Evolutionary conservation across 2,113 vertebrate species (phyloP).

Genomic region (Pachyramphus minor): DNA sequence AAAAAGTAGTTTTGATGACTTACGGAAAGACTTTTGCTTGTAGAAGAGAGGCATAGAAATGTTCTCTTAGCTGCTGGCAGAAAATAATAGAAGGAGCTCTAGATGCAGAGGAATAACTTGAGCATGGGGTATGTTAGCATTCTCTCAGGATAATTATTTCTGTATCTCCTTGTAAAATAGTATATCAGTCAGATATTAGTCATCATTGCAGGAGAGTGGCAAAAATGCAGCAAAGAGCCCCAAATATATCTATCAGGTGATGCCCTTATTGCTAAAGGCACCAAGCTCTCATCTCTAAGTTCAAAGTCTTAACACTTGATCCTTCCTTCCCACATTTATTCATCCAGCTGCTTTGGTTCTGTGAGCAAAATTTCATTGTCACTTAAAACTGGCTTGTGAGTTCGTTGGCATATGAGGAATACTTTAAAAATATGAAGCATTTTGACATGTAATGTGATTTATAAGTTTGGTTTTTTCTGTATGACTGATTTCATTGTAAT

Average conservation of each 20-base stretch:
- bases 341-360: background rate
- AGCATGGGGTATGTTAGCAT: background rate
- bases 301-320: background rate
- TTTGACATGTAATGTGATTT: constrained; percentile 33
- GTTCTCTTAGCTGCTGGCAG: background rate
- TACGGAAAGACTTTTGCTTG: background rate
- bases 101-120: background rate
- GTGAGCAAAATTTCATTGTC: background rate
- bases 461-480: constrained; percentile 8
- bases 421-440: background rate
- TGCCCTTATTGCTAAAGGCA: background rate
- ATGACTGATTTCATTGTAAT: constrained; percentile 27
- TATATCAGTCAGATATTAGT: background rate
- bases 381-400: background rate
- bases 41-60: background rate
- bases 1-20: background rate
- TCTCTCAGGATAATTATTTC: background rate
- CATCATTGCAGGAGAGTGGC: background rate
- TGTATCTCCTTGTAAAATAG: background rate
- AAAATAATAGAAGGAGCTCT: background rate
- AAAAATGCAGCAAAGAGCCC: background rate
- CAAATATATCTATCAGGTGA: background rate
- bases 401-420: background rate
- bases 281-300: background rate
- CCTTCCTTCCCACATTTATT: background rate